Conservation (phyloP, 1,140 invertebrate genomes). For the Thaumetopoea pityocampa region DNA sequence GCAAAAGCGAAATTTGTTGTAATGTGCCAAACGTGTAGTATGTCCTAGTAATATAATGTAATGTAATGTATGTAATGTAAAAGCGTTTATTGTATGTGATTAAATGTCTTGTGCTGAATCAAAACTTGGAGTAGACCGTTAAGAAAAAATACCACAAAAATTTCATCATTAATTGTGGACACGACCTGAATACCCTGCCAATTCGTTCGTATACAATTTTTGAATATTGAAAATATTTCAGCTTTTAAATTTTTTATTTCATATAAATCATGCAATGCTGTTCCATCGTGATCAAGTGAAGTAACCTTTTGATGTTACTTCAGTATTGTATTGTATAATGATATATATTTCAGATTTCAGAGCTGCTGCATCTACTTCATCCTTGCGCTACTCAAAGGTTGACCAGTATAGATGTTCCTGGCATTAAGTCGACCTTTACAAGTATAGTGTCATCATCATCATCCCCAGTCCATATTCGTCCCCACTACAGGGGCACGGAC, state of each 20-base stretch:
- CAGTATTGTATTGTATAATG: too few species aligned
- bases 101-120: slow-evolving; percentile 14
- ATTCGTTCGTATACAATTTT: slow-evolving; percentile 26
- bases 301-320: too few species aligned
- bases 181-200: slow-evolving; percentile 32
- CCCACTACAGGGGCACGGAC: too few species aligned
- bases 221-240: too few species aligned
- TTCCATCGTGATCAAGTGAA: slow-evolving; percentile 26
- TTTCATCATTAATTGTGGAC: slow-evolving; percentile 53
- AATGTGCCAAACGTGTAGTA: slow-evolving; percentile 27
- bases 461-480: too few species aligned
- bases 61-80: slow-evolving; percentile 25
- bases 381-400: too few species aligned
- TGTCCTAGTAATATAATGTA: too few species aligned
- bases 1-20: slow-evolving; percentile 33
- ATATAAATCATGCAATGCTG: slow-evolving; percentile 45
- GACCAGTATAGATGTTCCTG: too few species aligned
- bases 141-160: slow-evolving; percentile 29
- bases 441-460: too few species aligned
- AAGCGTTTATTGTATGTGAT: slow-evolving; percentile 12
- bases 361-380: too few species aligned
- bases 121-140: slow-evolving; percentile 31
- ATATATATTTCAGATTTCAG: too few species aligned
- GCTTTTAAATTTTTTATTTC: slow-evolving; percentile 21
- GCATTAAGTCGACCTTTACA: too few species aligned